These are phyloP conservation scores for Pachyrhynchus sulphureomaculatus DNA, from an alignment of 1,140 invertebrate species.

Conservation along the genomic window DNA sequence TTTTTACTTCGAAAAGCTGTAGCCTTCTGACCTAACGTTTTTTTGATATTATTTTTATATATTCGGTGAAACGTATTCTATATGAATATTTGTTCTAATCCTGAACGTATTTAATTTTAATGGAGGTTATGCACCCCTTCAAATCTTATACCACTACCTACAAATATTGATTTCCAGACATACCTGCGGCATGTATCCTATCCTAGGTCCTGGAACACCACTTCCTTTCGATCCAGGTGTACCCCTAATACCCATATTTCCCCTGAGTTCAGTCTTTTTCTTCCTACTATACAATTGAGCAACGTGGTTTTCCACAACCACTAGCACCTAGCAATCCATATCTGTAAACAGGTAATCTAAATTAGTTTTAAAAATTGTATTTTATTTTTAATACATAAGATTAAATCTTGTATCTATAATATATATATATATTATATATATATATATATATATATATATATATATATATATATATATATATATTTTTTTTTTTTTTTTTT, in stretches of 20 bases:
- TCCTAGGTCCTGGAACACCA: constrained; percentile 68
- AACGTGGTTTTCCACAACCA: constrained; percentile 85
- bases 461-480: too few relatives aligned
- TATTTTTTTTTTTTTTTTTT: too few relatives aligned
- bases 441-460: too few relatives aligned
- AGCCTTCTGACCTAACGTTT: too few relatives aligned
- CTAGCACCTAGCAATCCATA: constrained; percentile 83
- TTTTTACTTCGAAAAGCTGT: too few relatives aligned
- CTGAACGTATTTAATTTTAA: not conserved
- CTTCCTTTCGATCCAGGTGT: constrained; percentile 77
- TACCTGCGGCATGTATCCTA: constrained; percentile 69
- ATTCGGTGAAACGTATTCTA: too few relatives aligned
- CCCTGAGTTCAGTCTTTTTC: constrained; percentile 72
- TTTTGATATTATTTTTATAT: too few relatives aligned
- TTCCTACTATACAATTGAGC: constrained; percentile 80
- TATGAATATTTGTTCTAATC: too few relatives aligned
- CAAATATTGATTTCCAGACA: constrained; percentile 20
- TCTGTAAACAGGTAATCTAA: constrained; percentile 36
- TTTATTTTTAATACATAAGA: too few relatives aligned
- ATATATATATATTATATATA: too few relatives aligned
- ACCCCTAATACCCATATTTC: constrained; percentile 80
- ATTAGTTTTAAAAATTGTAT: too few relatives aligned
- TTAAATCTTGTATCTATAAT: too few relatives aligned
- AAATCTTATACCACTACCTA: not conserved
- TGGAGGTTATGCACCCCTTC: not conserved